These are phyloP conservation scores for Tipula helvola DNA, from an alignment of 2,888 invertebrate species.

Conservation along the genomic window DNA sequence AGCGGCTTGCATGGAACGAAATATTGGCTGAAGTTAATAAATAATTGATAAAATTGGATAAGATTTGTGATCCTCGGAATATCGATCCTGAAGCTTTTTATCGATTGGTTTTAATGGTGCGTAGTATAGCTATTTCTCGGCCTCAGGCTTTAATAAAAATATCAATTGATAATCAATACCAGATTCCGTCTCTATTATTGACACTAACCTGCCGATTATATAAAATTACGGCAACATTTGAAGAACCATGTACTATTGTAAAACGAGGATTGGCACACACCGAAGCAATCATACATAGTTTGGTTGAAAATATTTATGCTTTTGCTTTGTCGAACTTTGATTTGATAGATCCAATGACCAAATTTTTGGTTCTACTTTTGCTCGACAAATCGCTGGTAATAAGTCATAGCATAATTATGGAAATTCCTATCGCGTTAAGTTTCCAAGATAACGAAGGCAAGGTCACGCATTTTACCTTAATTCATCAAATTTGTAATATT, in stretches of 20 bases:
- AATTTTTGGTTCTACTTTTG: slow-evolving; percentile 65
- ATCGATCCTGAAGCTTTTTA: slow-evolving; percentile 87
- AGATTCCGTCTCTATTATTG: slow-evolving; percentile 35
- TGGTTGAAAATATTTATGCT: slow-evolving; percentile 86
- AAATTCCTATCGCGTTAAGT: slow-evolving; percentile 88
- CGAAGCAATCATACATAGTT: slow-evolving; percentile 74
- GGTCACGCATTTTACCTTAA: background rate
- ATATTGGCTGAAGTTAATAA: slow-evolving; percentile 63
- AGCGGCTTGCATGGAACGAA: slow-evolving; percentile 61
- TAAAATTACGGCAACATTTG: slow-evolving; percentile 53
- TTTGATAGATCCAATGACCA: slow-evolving; percentile 36
- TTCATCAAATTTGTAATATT: background rate
- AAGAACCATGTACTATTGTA: slow-evolving; percentile 70
- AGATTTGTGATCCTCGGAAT: slow-evolving; percentile 48
- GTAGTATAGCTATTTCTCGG: slow-evolving; percentile 72
- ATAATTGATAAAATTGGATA: slow-evolving; percentile 51
- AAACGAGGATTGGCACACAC: slow-evolving; percentile 75
- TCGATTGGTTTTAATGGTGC: slow-evolving; percentile 67
- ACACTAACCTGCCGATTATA: slow-evolving; percentile 51
- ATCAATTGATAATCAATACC: slow-evolving; percentile 46
- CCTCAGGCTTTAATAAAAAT: slow-evolving; percentile 57
- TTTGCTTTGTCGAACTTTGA: slow-evolving; percentile 49
- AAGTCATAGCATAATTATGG: slow-evolving; percentile 91
- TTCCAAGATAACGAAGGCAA: slow-evolving; percentile 64
- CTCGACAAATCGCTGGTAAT: slow-evolving; percentile 71